Percentiles rank a stretch among this genome's conserved stretches.
Conservation (phyloP, 1,140 invertebrate species). For the Drosophila micromelanica region DNA sequence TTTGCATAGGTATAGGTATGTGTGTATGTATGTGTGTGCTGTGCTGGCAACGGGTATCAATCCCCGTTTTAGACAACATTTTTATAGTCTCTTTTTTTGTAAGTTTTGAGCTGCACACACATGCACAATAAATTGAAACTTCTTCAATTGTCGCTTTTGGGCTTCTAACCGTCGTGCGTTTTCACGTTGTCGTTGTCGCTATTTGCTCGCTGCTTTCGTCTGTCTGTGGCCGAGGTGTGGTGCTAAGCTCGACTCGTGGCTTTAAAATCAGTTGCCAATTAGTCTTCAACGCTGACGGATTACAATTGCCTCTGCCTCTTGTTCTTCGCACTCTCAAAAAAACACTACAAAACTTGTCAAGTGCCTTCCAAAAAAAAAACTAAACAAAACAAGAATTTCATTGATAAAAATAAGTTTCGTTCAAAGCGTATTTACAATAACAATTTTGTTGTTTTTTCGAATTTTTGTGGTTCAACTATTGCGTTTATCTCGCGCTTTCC, state of each 20-base stretch:
- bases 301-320: slow-evolving; percentile 61
- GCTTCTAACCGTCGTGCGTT: slow-evolving; percentile 32
- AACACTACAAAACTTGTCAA: slow-evolving; percentile 55
- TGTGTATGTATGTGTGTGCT: slow-evolving; percentile 24
- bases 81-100: slow-evolving; percentile 45
- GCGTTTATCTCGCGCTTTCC: slow-evolving; percentile 15
- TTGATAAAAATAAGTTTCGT: slow-evolving; percentile 63
- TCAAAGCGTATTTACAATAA: slow-evolving; percentile 38
- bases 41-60: slow-evolving; percentile 69
- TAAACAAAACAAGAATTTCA: slow-evolving; percentile 70
- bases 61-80: slow-evolving; percentile 61
- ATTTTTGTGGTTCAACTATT: slow-evolving; percentile 9
- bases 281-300: slow-evolving; percentile 81
- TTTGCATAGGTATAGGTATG: slow-evolving; percentile 38
- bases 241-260: slow-evolving; percentile 71
- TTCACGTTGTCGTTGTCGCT: slow-evolving; percentile 21
- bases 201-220: slow-evolving; percentile 37
- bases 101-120: slow-evolving; percentile 34
- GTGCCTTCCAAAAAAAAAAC: slow-evolving; percentile 55
- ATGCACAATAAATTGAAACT: slow-evolving; percentile 68
- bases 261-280: slow-evolving; percentile 84
- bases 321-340: slow-evolving; percentile 17
- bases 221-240: slow-evolving; percentile 81
- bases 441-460: slow-evolving; percentile 31
- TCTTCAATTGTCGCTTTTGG: slow-evolving; percentile 73